These are phyloP conservation scores for Eristalinus sepulchralis DNA, from an alignment of 2,888 invertebrate genomes.

Conservation along the genomic window DNA sequence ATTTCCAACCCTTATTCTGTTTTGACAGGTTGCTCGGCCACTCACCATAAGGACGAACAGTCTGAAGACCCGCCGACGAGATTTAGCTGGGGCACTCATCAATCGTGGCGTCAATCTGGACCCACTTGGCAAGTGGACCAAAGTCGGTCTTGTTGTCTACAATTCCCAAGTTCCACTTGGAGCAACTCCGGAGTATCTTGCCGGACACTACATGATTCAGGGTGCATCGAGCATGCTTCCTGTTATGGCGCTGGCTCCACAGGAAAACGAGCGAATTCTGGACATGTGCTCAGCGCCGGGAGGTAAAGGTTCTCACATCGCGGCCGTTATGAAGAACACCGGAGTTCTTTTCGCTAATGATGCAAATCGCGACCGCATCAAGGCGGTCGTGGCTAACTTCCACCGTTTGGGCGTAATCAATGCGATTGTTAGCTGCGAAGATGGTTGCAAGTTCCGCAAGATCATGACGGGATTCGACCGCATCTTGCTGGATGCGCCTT, in stretches of 20 bases:
- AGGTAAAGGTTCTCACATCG: slow-evolving; percentile 98
- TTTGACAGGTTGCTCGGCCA: slow-evolving; percentile 86
- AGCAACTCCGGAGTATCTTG: slow-evolving; percentile 99
- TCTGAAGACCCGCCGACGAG: slow-evolving; percentile 94
- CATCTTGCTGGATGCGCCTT: slow-evolving; percentile 98
- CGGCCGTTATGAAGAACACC: slow-evolving; percentile 98
- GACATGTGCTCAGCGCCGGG: slow-evolving; percentile 99
- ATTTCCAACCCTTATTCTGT: not conserved
- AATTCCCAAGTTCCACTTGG: slow-evolving; percentile 98
- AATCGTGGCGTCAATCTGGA: slow-evolving; percentile 98
- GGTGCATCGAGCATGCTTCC: slow-evolving; percentile 98
- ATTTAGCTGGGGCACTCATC: slow-evolving; percentile 96
- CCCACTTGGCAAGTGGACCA: slow-evolving; percentile 99
- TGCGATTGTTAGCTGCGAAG: slow-evolving; percentile 92
- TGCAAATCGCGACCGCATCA: slow-evolving; percentile 92
- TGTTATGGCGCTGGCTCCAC: slow-evolving; percentile 98
- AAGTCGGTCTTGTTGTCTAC: slow-evolving; percentile 97
- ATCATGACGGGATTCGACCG: slow-evolving; percentile 96
- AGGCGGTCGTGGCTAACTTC: slow-evolving; percentile 97
- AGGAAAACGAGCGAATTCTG: slow-evolving; percentile 95
- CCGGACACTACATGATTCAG: slow-evolving; percentile 98
- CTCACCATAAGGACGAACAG: slow-evolving; percentile 98
- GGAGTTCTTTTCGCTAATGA: slow-evolving; percentile 98
- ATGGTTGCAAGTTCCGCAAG: slow-evolving; percentile 92
- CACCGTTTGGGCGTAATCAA: slow-evolving; percentile 98